Base-by-base conservation (phyloP, 2,888 invertebrate species). In the Calameuta idolon region DNA sequence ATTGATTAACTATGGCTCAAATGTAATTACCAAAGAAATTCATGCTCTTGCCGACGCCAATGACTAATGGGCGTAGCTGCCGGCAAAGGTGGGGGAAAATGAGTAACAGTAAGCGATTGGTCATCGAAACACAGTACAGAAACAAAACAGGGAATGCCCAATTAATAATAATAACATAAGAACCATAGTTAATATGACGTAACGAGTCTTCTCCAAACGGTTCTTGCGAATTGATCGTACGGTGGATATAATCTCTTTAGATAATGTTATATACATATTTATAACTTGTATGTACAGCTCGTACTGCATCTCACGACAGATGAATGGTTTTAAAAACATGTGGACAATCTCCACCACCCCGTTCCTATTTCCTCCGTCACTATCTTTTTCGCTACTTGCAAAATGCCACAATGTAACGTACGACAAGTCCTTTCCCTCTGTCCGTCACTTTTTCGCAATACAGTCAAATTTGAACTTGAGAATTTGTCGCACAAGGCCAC, bases 261-360 rank as follows among this genome's bases (percentile, higher is more conserved):
- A 77, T 81, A 80, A 76, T 69, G 69, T 75, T 77, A 75, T 75
- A 55, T 75, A 75, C 75, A 75, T 78, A 35, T 75, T 78, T 77
- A 75, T 77, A 71, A 77, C 75, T 31, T 79, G 78, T 77, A 81
- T 74, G 69, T 79, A 75, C 75, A 75, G 33, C 68, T 78, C 79
- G 79, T 78, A 82, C 82, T 81, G 82, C 80, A 79, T 82, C 78
- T 55, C 55, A 9, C 55, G 55, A 74, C 79, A 81, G 79, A 76
- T 79, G 74, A 81, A 81, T 81, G 82, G 79, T 81, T 55, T 78
- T 78, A 55, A 77, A 71, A 80, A 81, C 76, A 30, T 34, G 40
- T 69, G 55, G 55, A 9, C 55, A 9, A 55, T 55, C 55, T 55
- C 23, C n/a, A 35, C 23, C 35, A 35, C 34, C 12, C 12, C 12